Percentiles rank a stretch among this genome's conserved stretches.
Conservation (phyloP, 1,140 invertebrate species). For the Aphaenogaster floridana region DNA sequence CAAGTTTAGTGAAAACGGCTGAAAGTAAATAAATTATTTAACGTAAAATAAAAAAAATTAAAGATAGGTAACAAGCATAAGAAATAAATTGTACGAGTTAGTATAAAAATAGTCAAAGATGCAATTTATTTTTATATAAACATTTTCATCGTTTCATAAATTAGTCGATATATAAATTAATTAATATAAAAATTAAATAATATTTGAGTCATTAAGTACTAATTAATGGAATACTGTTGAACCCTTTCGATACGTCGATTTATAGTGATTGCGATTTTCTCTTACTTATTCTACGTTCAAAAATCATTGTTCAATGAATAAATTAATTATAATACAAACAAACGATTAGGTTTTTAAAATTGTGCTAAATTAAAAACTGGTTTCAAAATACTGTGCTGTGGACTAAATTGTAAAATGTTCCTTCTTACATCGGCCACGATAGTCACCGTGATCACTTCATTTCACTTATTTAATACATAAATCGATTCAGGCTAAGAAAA, state of each 20-base stretch:
- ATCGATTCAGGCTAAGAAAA: neutral
- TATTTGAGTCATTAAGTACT: slow-evolving; percentile 23
- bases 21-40: neutral
- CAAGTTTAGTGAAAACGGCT: neutral
- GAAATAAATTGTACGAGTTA: slow-evolving; percentile 18
- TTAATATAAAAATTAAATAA: slow-evolving; percentile 57
- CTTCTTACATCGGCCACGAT: neutral
- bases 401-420: slow-evolving; percentile 11
- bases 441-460: neutral
- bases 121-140: slow-evolving; percentile 50
- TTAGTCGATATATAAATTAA: slow-evolving; percentile 33
- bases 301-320: slow-evolving; percentile 27
- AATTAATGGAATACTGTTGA: slow-evolving; percentile 55
- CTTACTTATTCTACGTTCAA: slow-evolving; percentile 10
- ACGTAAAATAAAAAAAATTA: neutral
- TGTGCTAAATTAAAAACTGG: neutral
- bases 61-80: neutral
- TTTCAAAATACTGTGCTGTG: slow-evolving; percentile 23
- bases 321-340: slow-evolving; percentile 27
- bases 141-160: slow-evolving; percentile 19
- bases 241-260: neutral
- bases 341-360: slow-evolving; percentile 13
- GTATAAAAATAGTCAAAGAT: slow-evolving; percentile 52
- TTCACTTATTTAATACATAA: slow-evolving; percentile 18
- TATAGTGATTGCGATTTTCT: neutral